Base-by-base conservation (phyloP, 1,140 invertebrate species). In the Macrobrachium nipponense region DNA sequence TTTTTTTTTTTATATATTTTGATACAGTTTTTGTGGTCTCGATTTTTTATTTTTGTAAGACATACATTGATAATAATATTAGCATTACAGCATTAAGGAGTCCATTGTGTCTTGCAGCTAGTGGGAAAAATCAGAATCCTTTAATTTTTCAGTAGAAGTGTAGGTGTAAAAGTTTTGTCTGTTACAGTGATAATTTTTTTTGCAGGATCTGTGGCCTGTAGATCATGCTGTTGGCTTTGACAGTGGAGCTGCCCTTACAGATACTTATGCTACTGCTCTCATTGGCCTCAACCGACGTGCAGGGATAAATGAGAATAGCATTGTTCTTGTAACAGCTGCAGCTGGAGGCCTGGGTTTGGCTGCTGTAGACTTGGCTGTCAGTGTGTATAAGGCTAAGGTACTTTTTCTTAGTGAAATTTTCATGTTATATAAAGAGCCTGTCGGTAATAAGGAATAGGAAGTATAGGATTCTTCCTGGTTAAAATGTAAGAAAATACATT, bases 361-460 rank as follows among this genome's bases (percentile, higher is more conserved):
- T 79, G 92, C 93, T 17, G 92, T 94, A 23, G 94, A 95, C 91
- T 90, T 95, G 76, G 93, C 93, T 20, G 91, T 92, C 58, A 94
- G 94, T 90, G 92, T 94, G 51, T 94, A 93, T 89, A 92, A 91
- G 90, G 91, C 93, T 20, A 91, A 94, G 90, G 94, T 94, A 89
- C 66, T 60, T 76, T 68, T 66, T 7, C 15, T 51, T 2, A 15
- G 3, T 20, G 36, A 3, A 27, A 7, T 44, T 17, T 87, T 81
- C 85, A n/a, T 76, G 23, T 68, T 23, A 17, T 86, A 87, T 83
- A 79, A 12, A 85, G 36, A 20, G 75, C 18, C 44, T 68, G 23
- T 86, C 43, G 51, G 58, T n/a, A 51, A 10, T 51, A 51, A 12
- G 8, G 12, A 10, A 51, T 51, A 10, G 51, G 1, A 51, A 51